Evolutionary conservation across 23 tunicate species (phyloP).

Genomic region (Halocynthia aurantium): DNA sequence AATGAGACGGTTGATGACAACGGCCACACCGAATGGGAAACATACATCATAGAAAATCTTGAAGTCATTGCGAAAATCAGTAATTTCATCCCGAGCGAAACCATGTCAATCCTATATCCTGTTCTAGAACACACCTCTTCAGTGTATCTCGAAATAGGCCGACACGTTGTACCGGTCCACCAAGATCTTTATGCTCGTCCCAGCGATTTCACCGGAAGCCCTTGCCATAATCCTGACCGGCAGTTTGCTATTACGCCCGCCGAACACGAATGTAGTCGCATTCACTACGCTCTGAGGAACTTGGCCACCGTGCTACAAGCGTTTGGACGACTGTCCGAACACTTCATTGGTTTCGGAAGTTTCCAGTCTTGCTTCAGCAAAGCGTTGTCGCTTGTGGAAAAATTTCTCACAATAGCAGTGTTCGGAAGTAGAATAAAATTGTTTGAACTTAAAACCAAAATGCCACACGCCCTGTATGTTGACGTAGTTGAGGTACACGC

Average conservation of each 20-base stretch:
- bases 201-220: constrained; percentile 3
- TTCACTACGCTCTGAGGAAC: constrained; percentile 52
- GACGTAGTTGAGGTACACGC: constrained; percentile 82
- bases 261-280: not conserved
- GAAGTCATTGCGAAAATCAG: constrained; percentile 78
- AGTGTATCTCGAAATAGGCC: constrained; percentile 44
- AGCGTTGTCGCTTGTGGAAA: constrained; percentile 43
- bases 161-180: constrained; percentile 28
- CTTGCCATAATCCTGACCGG: constrained; percentile 16
- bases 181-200: constrained; percentile 12
- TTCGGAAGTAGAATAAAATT: constrained; percentile 30
- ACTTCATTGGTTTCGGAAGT: constrained; percentile 47
- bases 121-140: constrained; percentile 62
- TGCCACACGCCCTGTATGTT: constrained; percentile 23
- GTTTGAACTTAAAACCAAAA: constrained; percentile 24
- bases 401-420: constrained; percentile 44
- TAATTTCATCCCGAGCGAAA: constrained; percentile 54
- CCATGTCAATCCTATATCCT: constrained; percentile 53
- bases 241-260: constrained; percentile 4
- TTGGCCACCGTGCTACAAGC: constrained; percentile 59
- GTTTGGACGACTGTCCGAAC: constrained; percentile 65
- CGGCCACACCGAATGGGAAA: constrained; percentile 94
- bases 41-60: constrained; percentile 65
- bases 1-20: constrained; percentile 42
- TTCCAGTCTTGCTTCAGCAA: constrained; percentile 39